phyloP scores from a whole-genome alignment of 1,140 invertebrate species.

The Drosophila hydei region DNA sequence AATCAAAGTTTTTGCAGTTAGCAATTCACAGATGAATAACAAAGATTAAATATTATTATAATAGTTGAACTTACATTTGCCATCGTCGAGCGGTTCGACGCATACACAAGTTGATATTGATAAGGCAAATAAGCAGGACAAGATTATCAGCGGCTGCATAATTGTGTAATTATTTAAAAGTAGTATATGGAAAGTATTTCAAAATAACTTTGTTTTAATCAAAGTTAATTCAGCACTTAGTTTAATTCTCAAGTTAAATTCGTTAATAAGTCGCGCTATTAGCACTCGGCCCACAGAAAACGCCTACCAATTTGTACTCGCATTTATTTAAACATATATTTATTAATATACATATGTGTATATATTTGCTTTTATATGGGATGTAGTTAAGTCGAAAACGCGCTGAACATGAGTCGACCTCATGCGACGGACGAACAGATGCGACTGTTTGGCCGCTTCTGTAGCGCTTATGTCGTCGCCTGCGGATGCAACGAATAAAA shows the following conservation, averaged over 20 bases:
- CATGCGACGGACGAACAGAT: conserved; percentile 64
- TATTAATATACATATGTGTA: conserved; percentile 1
- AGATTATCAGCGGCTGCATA: conserved; percentile 53
- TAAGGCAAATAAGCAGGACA: conserved; percentile 48
- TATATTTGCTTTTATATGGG: conserved; percentile 8
- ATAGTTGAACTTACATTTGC: conserved; percentile 73
- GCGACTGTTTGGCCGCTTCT: conserved; percentile 53
- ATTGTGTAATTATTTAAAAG: conserved; percentile 16
- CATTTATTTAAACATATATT: conserved; percentile 11
- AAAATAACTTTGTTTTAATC: conserved; percentile 19
- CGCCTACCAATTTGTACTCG: conserved; percentile 34
- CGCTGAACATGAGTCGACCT: conserved; percentile 38
- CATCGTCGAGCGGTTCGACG: conserved; percentile 65
- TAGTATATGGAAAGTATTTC: conserved; percentile 1
- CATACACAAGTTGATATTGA: conserved; percentile 43
- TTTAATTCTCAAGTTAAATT: conserved; percentile 12
- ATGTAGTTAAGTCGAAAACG: conserved; percentile 2
- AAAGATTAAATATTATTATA: neutral
- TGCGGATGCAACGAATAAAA: conserved; percentile 41
- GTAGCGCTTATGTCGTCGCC: conserved; percentile 26
- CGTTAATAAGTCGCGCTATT: conserved; percentile 38
- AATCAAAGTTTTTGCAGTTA: too few relatives aligned
- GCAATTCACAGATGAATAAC: neutral
- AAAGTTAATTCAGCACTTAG: conserved; percentile 12
- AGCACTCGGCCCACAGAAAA: conserved; percentile 12